phyloP scores from a whole-genome alignment of 2,113 vertebrate species.

The Archilochus colubris region DNA sequence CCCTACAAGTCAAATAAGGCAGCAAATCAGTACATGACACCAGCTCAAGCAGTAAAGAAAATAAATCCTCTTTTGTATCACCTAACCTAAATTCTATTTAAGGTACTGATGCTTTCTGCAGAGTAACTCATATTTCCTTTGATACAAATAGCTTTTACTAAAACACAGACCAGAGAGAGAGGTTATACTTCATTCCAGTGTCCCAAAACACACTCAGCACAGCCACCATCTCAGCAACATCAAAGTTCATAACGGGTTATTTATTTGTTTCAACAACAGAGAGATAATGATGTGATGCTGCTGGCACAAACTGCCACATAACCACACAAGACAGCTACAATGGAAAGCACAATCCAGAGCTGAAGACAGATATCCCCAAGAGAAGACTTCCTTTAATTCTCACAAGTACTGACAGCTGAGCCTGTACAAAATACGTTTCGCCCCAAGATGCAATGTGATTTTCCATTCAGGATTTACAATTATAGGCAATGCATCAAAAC shows the following conservation, averaged over 20 bases:
- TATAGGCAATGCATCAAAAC: not conserved
- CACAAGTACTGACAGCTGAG: not conserved
- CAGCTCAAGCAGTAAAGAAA: not conserved
- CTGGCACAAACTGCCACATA: not conserved
- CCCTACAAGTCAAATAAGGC: slow-evolving; percentile 78
- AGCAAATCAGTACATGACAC: not conserved
- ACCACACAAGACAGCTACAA: not conserved
- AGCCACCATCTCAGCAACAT: not conserved
- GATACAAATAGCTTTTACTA: not conserved
- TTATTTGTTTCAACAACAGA: not conserved
- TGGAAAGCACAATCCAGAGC: not conserved
- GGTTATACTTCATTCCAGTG: not conserved
- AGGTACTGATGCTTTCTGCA: not conserved
- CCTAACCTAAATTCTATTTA: not conserved
- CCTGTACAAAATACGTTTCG: not conserved
- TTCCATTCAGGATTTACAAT: not conserved
- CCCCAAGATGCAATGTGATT: not conserved
- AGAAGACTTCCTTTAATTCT: not conserved
- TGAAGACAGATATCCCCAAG: not conserved
- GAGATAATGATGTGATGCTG: not conserved
- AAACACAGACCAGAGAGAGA: not conserved
- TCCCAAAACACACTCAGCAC: not conserved
- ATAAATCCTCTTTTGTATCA: not conserved
- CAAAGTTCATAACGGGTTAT: not conserved
- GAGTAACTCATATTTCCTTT: not conserved